A percentile compares a stretch with the other conserved stretches of the same genome.
Evolutionary conservation across 1,140 invertebrate species (phyloP).

Genomic region (Pissodes strobi): DNA sequence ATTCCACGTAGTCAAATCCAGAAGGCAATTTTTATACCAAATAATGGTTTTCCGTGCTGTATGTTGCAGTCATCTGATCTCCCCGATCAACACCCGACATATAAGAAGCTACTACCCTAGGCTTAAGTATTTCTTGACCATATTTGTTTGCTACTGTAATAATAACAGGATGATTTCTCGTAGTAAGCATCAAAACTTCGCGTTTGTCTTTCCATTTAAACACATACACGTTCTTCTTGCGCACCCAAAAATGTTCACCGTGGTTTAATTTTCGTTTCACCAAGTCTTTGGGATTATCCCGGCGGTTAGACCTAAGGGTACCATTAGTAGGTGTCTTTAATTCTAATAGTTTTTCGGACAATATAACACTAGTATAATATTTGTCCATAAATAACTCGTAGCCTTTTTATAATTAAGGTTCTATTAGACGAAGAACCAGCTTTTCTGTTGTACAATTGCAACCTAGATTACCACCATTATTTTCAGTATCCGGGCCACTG

Average conservation of each 20-base stretch:
- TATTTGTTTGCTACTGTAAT: constrained; percentile 27
- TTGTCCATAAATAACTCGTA: constrained; percentile 30
- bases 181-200: constrained; percentile 44
- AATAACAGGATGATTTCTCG: constrained; percentile 28
- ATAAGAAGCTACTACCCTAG: constrained; percentile 36
- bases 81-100: constrained; percentile 39
- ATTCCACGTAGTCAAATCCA: constrained; percentile 7
- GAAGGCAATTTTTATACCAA: constrained; percentile 40
- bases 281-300: constrained; percentile 6
- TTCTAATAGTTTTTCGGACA: constrained; percentile 24
- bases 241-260: constrained; percentile 15
- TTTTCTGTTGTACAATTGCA: too few species aligned
- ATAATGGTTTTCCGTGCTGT: constrained; percentile 34
- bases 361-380: constrained; percentile 26
- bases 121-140: too few species aligned
- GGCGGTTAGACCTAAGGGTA: constrained; percentile 22
- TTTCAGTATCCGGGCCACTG: neutral
- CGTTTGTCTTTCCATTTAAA: constrained; percentile 52
- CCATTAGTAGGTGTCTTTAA: constrained; percentile 20
- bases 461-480: too few species aligned
- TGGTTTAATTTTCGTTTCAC: constrained; percentile 12
- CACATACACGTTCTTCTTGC: constrained; percentile 27
- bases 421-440: constrained; percentile 2
- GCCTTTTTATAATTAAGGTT: constrained; percentile 12
- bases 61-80: constrained; percentile 40